Evolutionary conservation across 37 sponge, comb jelly and placozoan genomes (phyloP).

Genomic region (Spongilla lacustris): DNA sequence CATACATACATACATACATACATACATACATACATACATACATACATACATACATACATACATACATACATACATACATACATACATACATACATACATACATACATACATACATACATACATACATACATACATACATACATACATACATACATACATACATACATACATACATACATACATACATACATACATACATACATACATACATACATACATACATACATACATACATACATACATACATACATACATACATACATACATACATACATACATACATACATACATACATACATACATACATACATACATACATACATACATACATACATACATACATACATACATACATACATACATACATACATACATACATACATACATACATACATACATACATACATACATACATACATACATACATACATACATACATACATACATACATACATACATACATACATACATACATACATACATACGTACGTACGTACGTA

Average conservation of each 20-base stretch:
- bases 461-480: conserved; percentile 20
- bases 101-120: too few relatives aligned
- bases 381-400: conserved; percentile 20
- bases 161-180: background rate
- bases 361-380: conserved; percentile 20
- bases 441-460: conserved; percentile 20
- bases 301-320: conserved; percentile 20
- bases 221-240: conserved; percentile 16
- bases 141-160: background rate
- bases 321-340: conserved; percentile 20
- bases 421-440: conserved; percentile 20
- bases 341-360: conserved; percentile 20
- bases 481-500: conserved; percentile 6
- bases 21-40: background rate
- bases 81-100: too few relatives aligned
- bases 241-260: conserved; percentile 20
- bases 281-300: conserved; percentile 20
- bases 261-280: conserved; percentile 20
- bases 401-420: conserved; percentile 20
- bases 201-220: conserved; percentile 9
- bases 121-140: background rate
- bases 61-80: background rate
- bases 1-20: background rate
- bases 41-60: background rate
- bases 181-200: conserved; percentile 11